These are phyloP conservation scores for Hesperia comma DNA, from an alignment of 2,888 invertebrate genomes.

Conservation along the genomic window DNA sequence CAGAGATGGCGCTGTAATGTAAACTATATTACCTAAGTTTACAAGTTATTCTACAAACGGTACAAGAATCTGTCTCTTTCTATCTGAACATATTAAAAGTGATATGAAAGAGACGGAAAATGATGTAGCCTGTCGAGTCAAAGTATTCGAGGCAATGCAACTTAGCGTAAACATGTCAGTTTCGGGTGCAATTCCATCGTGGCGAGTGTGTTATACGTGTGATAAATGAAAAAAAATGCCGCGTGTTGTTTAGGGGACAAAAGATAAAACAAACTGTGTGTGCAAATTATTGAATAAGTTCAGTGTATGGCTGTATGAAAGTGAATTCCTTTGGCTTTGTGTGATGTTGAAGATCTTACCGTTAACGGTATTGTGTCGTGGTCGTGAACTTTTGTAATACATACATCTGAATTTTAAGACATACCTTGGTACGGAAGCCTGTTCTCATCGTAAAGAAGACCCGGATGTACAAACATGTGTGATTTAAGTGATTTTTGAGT, in stretches of 20 bases:
- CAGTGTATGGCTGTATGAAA: slow-evolving; percentile 22
- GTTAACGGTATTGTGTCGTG: slow-evolving; percentile 68
- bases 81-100: slow-evolving; percentile 32
- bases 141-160: slow-evolving; percentile 57
- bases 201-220: slow-evolving; percentile 50
- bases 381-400: slow-evolving; percentile 59
- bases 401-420: slow-evolving; percentile 66
- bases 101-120: slow-evolving; percentile 51
- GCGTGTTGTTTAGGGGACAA: slow-evolving; percentile 39
- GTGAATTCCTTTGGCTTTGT: slow-evolving; percentile 31
- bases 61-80: slow-evolving; percentile 21
- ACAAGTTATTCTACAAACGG: slow-evolving; percentile 21
- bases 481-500: slow-evolving; percentile 61
- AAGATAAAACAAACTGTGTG: slow-evolving; percentile 35
- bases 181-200: slow-evolving; percentile 62
- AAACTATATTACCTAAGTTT: slow-evolving; percentile 1
- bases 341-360: slow-evolving; percentile 53
- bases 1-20: slow-evolving; percentile 24
- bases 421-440: slow-evolving; percentile 62
- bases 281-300: slow-evolving; percentile 24
- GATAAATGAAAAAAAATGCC: slow-evolving; percentile 39
- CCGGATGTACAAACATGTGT: slow-evolving; percentile 65
- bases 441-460: slow-evolving; percentile 57
- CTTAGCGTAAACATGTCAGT: slow-evolving; percentile 74
- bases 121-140: slow-evolving; percentile 17